Base-by-base conservation (phyloP, 64 coral and sea anemone species). In the Montipora efflorescens region DNA sequence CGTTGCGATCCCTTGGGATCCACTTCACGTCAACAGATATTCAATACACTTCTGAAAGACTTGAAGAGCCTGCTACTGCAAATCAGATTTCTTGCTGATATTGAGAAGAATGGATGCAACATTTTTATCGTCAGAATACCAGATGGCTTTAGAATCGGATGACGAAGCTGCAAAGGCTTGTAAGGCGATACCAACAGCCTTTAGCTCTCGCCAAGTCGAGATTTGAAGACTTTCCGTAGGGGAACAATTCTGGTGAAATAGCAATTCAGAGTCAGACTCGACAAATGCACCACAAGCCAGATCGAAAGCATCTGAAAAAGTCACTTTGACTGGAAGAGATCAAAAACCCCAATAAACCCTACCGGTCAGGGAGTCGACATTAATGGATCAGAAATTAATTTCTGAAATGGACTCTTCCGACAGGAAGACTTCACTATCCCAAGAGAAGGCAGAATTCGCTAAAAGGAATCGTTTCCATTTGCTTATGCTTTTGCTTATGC, bases 71-170 rank as follows among this genome's bases (percentile, higher is more conserved):
- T 80, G 46, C 66, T 21, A 45, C 46, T 93, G 83, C 23, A 93
- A 88, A 23, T 80, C 76, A 16, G 61, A 23, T 43, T 87, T 77
- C 87, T 59, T 88, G 49, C 91, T 93, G 16, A 75, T 83, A 43
- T 88, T 81, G 47, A 71, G 20, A 7, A 94, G 62, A 44, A 89
- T 89, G 12, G 82, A 93, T 28, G 86, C 66, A 3, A 92, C 57
- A 47, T 93, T 93, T 43, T 93, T 49, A 51, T 93, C 87, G 22
- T 93, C 91, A 14, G 83, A 78, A 79, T 81, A 93, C 83, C 91
- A 87, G 48, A 84, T 75, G 48, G 87, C 87, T 67, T 87, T 93
- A 25, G 77, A 19, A 45, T 62, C 80, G 66, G 59, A 64, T 45
- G 74, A 47, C 9, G 5, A 19, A 61, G 16, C 23, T 22, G 16